Base-by-base conservation (phyloP, 2,888 invertebrate genomes). In the Steinernema carpocapsae region DNA sequence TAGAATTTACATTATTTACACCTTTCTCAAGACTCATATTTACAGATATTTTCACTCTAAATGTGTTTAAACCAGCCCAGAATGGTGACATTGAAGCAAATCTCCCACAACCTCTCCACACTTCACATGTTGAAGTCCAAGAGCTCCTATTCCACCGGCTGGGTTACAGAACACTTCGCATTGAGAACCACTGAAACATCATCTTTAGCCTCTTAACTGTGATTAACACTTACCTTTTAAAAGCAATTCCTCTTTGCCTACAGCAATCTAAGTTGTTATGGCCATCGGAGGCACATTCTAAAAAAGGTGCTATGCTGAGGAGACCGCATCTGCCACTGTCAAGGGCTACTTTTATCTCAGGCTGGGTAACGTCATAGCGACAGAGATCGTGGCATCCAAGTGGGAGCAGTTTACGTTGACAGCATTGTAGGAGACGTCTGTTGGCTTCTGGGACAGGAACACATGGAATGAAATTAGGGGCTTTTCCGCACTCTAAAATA, bases 101-200 rank as follows among this genome's bases (percentile, higher is more conserved):
- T 85, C 83, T 6, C 80, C 78, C 46, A 86, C 83, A n/a, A 81
- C 83, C 43, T 79, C 78, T 24, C 83, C 83, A 74, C 86, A 86
- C 1, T 80, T 77, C 24, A 86, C 74, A 74, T 86, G 86, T 72
- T 84, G 85, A 24, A 86, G 78, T 19, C 86, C 85, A 12, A 86
- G 79, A 0, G 82, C 76, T 0, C 82, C 79, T 0, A 84, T 73
- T 0, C 84, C 84, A 29, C 76, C 76, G 0, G 76, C 32, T 6
- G 83, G 81, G 14, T 81, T 80, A 70, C 86, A 86, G 72, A 86
- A 85, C 24, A 85, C 82, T 22, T 84, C 84, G 72, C 86, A 86
- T 74, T 86, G 86, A 17, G 82, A 83, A 19, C 86, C 86, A 29
- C 85, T 85, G 77, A 59, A 83, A 76, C 46, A 26, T 45, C 24